phyloP scores from a whole-genome alignment of 1,140 invertebrate species.

The Eupristina koningsbergeri region DNA sequence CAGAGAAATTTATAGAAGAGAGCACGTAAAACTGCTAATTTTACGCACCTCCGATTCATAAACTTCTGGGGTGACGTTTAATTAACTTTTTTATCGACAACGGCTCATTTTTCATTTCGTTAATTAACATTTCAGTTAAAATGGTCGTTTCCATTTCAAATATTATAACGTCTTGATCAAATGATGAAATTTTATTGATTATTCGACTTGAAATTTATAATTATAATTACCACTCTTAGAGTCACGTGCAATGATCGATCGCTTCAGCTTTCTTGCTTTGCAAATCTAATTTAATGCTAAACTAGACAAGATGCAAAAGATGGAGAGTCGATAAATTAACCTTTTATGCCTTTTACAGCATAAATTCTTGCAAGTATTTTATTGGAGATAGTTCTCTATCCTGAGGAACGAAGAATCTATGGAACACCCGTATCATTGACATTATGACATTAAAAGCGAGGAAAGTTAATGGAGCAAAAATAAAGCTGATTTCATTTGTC shows the following conservation, averaged over 20 bases:
- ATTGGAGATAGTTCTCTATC: not conserved
- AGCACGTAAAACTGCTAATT: no score
- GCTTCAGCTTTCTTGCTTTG: not conserved
- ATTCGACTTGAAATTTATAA: not conserved
- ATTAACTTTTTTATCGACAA: not conserved
- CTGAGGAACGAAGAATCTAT: not conserved
- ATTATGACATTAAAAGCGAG: no score
- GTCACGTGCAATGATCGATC: not conserved
- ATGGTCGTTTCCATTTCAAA: not conserved
- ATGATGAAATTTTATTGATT: not conserved
- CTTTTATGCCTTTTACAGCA: not conserved
- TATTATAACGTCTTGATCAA: not conserved
- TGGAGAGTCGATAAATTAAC: not conserved
- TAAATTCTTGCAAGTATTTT: not conserved
- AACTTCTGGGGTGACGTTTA: no score
- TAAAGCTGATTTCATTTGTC: no score
- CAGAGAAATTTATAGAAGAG: no score
- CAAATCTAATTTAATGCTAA: not conserved
- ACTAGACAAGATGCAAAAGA: not conserved
- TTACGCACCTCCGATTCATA: no score
- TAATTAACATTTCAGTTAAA: not conserved
- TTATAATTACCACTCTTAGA: not conserved
- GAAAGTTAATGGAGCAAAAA: no score
- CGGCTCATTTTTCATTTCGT: not conserved
- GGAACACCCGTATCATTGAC: not conserved